Base-by-base conservation (phyloP, 2,113 vertebrate genomes). In the Sigmodon hispidus region DNA sequence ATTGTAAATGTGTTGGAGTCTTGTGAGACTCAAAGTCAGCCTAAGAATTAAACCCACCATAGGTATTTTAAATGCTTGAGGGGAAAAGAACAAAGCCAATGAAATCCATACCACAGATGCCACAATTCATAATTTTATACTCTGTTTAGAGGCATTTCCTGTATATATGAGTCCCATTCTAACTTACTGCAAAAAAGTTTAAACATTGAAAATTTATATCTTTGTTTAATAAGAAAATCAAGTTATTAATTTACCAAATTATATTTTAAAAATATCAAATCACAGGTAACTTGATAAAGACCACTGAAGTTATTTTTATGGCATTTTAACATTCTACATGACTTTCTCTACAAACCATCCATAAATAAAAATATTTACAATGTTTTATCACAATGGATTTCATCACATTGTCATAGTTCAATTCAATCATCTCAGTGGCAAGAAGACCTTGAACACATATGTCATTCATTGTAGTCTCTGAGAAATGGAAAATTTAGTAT, bases 11-110 rank as follows among this genome's bases (percentile, higher is more conserved):
- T 48, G 77, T 76, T 90, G 65, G 52, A 73, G 80, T 90, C 55
- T 94, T 77, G 43, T 12, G 76, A 72, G 89, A 93, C n/a, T 90
- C 31, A 7, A 29, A 70, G 85, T 85, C 52, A 96, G 63, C 95
- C 92, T 90, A 52, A 85, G 73, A 90, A n/a, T 72, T 67, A 24
- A 55, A 10, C 31, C 59, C 12, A 69, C 73, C 65, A 93, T 92
- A 91, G 97, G 90, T 97, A 94, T 67, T 96, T 93, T 89, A 87
- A 19, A 79, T 67, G 63, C 83, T 87, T 89, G 21, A 67, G 89
- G 96, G 73, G 81, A 95, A 95, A 94, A 87, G 31, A 90, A 94
- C 87, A 69, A 96, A 96, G 50, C 75, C 61, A 81, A 97, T 93
- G 70, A 79, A 96, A 73, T 65, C 48, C 29, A 45, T 50, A 92